phyloP scores from a whole-genome alignment of 2,888 invertebrate genomes.

The Holacanthella duospinosa region DNA sequence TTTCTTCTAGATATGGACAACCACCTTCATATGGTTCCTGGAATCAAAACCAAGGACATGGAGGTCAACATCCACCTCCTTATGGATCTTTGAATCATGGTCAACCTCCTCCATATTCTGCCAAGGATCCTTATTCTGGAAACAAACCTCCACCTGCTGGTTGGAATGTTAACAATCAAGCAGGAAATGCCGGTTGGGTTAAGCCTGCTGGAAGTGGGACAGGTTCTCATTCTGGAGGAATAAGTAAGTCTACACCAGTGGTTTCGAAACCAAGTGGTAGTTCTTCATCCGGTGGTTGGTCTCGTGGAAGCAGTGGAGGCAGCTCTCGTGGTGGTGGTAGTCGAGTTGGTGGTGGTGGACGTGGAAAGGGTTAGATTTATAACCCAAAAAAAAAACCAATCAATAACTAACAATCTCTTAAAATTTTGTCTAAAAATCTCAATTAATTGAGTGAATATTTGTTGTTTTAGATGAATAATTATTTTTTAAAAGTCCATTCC shows the following conservation, averaged over 20 bases:
- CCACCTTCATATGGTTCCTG: neutral
- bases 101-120: neutral
- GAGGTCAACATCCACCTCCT: constrained; percentile 4
- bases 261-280: neutral
- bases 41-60: constrained; percentile 9
- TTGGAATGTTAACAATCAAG: neutral
- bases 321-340: constrained; percentile 13
- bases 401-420: neutral
- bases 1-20: too few species aligned
- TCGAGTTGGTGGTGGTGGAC: constrained; percentile 26
- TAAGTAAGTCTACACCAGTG: neutral
- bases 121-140: neutral
- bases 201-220: neutral
- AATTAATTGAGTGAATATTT: too few species aligned
- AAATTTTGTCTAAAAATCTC: too few species aligned
- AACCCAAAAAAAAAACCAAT: neutral
- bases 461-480: too few species aligned
- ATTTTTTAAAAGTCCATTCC: too few species aligned
- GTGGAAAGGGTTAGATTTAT: constrained; percentile 25
- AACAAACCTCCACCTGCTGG: neutral
- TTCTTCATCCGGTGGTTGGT: neutral
- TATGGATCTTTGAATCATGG: neutral
- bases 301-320: constrained; percentile 16
- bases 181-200: constrained; percentile 10
- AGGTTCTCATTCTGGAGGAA: neutral